Percentiles rank a stretch among this genome's conserved stretches.
phyloP scores from a whole-genome alignment of 2,113 vertebrate species.

The Tricholaema leucomelas region DNA sequence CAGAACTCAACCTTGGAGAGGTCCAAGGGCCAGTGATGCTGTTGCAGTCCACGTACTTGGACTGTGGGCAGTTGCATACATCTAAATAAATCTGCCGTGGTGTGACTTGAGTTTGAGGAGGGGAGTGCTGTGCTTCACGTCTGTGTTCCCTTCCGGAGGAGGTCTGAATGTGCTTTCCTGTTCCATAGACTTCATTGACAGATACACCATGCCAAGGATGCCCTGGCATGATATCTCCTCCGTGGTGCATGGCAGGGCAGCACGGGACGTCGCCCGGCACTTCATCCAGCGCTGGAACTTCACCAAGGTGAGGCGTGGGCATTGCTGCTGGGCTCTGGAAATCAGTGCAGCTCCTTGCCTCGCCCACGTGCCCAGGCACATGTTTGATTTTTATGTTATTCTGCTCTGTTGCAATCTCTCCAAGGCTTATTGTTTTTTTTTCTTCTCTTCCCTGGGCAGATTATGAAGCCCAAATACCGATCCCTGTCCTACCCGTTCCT shows the following conservation, averaged over 20 bases:
- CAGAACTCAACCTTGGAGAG: not conserved
- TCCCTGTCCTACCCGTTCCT: conserved; percentile 90
- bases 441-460: conserved; percentile 66
- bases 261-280: conserved; percentile 90
- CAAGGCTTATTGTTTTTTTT: not conserved
- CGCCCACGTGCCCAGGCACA: not conserved
- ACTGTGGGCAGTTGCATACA: rapidly evolving
- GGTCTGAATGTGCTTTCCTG: not conserved
- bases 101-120: not conserved
- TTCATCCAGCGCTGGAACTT: conserved; percentile 99
- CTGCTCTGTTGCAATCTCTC: not conserved
- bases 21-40: not conserved
- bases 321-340: not conserved
- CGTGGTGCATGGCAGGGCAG: conserved; percentile 88
- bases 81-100: not conserved
- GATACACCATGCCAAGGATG: conserved; percentile 92
- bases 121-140: rapidly evolving
- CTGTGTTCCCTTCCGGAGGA: not conserved
- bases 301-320: conserved; percentile 82
- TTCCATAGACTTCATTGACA: conserved; percentile 90
- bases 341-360: not conserved
- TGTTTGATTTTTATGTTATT: not conserved
- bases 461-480: conserved; percentile 93
- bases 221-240: conserved; percentile 96
- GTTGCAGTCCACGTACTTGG: rapidly evolving